Base-by-base conservation (phyloP, 2,888 invertebrate genomes). In the Folsomia candida region DNA sequence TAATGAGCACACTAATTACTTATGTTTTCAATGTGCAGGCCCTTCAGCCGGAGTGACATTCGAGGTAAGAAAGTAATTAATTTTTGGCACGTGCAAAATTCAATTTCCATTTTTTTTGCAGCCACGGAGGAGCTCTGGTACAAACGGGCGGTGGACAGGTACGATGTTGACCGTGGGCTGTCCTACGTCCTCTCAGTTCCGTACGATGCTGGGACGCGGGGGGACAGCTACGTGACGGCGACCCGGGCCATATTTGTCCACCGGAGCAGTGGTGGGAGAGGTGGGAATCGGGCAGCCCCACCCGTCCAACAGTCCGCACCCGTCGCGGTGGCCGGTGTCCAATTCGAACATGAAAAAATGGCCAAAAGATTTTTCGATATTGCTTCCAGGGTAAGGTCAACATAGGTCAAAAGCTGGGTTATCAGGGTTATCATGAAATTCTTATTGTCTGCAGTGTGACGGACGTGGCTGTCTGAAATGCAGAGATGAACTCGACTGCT, bases 131-230 rank as follows among this genome's bases (percentile, higher is more conserved):
- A 92, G 72, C 88, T 92, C 47, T 95, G 94, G 94, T 95, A 94
- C 82, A 91, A 91, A 80, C 86, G 95, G 67, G 94, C 95, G 0
- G 92, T 95, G 1, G 94, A 95, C 82, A 94, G 94, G 81, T 91
- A 94, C 82, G 85, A 89, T 0, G 88, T 93, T 67, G 93, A 94
- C 80, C 90, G 91, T 0, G 92, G 93, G 80, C 1, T 94, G 91
- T 93, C 94, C 82, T 95, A 94, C 82, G 94, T 95, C 1, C 94
- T 91, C 83, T 93, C 94, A 61, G 91, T 93, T 57, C 91, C 92
- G 0, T 91, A 91, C 82, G 89, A 91, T 80, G 88, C 89, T 68
- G 85, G 90, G 85, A 78, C 75, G 70, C 84, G 84, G 75, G 84
- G 83, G 0, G 88, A 90, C 70, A 90, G 91, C 2, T 82, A 92